Evolutionary conservation across 2,888 invertebrate genomes (phyloP), one percentile per base, ranked within the genome.

Genomic region (Rotaria macrura): DNA sequence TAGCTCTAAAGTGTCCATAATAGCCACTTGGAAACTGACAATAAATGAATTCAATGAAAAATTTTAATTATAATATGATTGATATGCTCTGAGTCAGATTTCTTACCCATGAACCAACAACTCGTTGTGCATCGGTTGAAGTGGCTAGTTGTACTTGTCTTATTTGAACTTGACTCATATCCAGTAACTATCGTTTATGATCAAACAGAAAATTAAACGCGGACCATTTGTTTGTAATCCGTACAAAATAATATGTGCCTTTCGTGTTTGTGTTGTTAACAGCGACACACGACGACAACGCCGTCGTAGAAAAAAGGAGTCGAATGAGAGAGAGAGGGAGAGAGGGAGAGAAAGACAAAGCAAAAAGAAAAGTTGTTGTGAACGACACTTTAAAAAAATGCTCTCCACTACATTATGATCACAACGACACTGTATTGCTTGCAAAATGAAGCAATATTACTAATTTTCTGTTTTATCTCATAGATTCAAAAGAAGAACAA

Each of bases 1-100:
- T 89, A 85, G 89, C 90, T 54, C 90, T 87, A 87, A 89, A 89
- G 87, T 91, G 90, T 14, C 91, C 91, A 89, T 90, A 89, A 87
- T 88, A 91, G 17, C 91, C 90, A 47, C 89, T 87, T 84, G 90
- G 90, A 88, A 89, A 90, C 91, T 90, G 88, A 89, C 34, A 84
- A 85, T n/a, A 74, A 79, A 65, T 54, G 43, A 55, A 83, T 65
- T 9, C 5, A 29, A 29, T 14, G n/a, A 29, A 65, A 0, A 34
- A 55, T 55, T 49, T 49, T 12, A 49, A 49, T 17, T 17, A 49
- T 17, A 14, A 49, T 49, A 14, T 17, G 12, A 49, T 49, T 14
- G 43, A 43, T 43, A 55, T 23, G 23, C 9, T 2, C 9, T 57
- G n/a, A 57, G 7, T 29, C 0, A 10, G 4, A 12, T 29, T 38